Conservation (phyloP, 2,797 vertebrate species). For the Hoplostethus atlanticus region DNA sequence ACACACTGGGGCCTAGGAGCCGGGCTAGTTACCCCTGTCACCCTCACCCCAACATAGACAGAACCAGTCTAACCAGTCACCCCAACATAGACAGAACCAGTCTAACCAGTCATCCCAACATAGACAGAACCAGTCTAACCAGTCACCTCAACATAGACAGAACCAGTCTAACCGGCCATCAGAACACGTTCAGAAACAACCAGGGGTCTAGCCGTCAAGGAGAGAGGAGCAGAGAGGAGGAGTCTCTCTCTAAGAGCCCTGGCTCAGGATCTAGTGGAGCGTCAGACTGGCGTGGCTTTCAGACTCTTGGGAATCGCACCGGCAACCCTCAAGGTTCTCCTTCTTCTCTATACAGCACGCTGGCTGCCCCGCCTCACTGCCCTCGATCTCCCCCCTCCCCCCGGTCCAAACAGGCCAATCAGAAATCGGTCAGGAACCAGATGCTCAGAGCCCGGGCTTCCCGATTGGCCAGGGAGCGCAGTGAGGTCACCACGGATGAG, state of each 20-base stretch:
- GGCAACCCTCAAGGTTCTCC: slow-evolving; percentile 39
- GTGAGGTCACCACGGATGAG: slow-evolving; percentile 77
- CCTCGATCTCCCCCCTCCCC: slow-evolving; percentile 66
- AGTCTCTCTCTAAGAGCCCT: slow-evolving; percentile 66
- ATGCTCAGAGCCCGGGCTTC: slow-evolving; percentile 78
- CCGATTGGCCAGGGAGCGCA: slow-evolving; percentile 70
- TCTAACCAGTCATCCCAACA: slow-evolving; percentile 66
- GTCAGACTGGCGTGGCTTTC: slow-evolving; percentile 68
- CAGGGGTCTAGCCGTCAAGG: slow-evolving; percentile 10
- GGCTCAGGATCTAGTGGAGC: slow-evolving; percentile 61
- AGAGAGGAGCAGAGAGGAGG: slow-evolving; percentile 62
- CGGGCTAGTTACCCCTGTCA: slow-evolving; percentile 36
- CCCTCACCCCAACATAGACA: slow-evolving; percentile 54
- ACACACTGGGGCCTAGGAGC: slow-evolving; percentile 53
- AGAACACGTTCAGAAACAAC: slow-evolving; percentile 35
- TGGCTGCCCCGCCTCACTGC: slow-evolving; percentile 49
- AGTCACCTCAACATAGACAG: slow-evolving; percentile 59
- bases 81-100: slow-evolving; percentile 40
- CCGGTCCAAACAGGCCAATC: slow-evolving; percentile 72
- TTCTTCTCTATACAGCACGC: slow-evolving; percentile 67
- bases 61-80: slow-evolving; percentile 65
- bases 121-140: slow-evolving; percentile 45
- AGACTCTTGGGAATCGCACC: slow-evolving; percentile 64
- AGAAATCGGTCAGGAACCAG: slow-evolving; percentile 74
- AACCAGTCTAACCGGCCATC: slow-evolving; percentile 38